Evolutionary conservation across 2,113 vertebrate species (phyloP), one percentile per base, ranked within the genome.

Genomic region (Emydocephalus ijimae): DNA sequence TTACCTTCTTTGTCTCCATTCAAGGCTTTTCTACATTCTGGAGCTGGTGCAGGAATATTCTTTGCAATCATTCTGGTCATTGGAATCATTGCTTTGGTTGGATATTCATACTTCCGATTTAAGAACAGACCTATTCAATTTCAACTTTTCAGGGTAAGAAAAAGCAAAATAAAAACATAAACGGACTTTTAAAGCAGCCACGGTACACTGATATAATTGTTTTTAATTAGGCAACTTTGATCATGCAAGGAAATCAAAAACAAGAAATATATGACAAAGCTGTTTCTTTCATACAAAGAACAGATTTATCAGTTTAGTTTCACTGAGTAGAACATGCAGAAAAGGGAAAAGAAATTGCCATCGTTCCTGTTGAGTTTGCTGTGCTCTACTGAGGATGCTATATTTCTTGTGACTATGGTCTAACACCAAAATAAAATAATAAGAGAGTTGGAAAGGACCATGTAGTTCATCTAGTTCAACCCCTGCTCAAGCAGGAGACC

Each of bases 101-200:
- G 97, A 0, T 99, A 98, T 59, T 98, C 97, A 64, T 99, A 99
- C 94, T 98, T 99, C 96, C 97, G 96, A 89, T 97, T 98, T 89
- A 98, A 95, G 91, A 96, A 94, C 87, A 98, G 97, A 95, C 97
- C 96, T 5, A 97, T 97, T 43, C 95, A 96, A 90, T 99, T 99
- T 97, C 98, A 98, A 93, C 98, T 98, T 94, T 99, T 99, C 96
- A 98, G 98, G 98, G 99, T 99, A 90, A 94, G 96, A 20, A 1
- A 21, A n/a, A 87, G 55, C 20, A 39, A 5, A 52, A 15, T 26
- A 91, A 45, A 45, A 45, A 69, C 8, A 45, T 0, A 1, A 0
- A 87, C 0, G 7, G 85, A 90, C 1, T 21, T 52, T n/a, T 10
- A 0, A 18, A 39, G 39, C 5, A 39, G 15, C 2, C 15, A 81